A percentile compares a stretch with the other conserved stretches of the same genome.
Evolutionary conservation across 2,888 invertebrate species (phyloP).

Genomic region (Zeuzera pyrina): DNA sequence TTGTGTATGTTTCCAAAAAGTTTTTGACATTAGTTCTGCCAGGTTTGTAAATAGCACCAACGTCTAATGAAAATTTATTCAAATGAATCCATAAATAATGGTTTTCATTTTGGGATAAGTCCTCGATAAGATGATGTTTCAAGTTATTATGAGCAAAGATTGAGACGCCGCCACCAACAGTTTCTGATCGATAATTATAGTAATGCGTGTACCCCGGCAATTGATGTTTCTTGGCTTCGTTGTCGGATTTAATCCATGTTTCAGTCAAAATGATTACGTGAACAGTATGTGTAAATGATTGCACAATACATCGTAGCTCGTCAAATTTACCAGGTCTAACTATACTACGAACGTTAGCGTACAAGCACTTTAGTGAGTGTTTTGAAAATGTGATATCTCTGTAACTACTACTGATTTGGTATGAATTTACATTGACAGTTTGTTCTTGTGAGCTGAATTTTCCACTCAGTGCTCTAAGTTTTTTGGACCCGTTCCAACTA

Average conservation of each 20-base stretch:
- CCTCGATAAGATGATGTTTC: constrained; percentile 9
- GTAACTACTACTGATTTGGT: constrained; percentile 9
- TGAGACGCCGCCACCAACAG: constrained; percentile 6
- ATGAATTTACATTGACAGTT: too few species aligned
- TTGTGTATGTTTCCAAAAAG: constrained; percentile 5
- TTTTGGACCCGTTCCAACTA: constrained; percentile 9
- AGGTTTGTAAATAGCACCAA: constrained; percentile 11
- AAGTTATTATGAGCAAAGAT: constrained; percentile 2
- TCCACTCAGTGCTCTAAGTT: constrained; percentile 6
- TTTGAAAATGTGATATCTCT: constrained; percentile 6
- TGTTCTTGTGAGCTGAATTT: too few species aligned
- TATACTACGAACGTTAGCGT: constrained; percentile 6
- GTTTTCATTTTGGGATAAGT: constrained; percentile 11
- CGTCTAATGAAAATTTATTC: constrained; percentile 12
- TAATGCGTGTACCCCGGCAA: constrained; percentile 10
- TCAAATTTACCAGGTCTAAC: constrained; percentile 3
- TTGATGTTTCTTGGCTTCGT: constrained; percentile 1
- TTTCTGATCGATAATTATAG: constrained; percentile 8
- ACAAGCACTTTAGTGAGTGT: constrained; percentile 8
- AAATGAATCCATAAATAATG: constrained; percentile 15
- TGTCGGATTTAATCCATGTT: constrained; percentile 5
- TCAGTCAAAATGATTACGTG: constrained; percentile 3
- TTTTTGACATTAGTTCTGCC: constrained; percentile 1
- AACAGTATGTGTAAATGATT: constrained; percentile 4
- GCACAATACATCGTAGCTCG: constrained; percentile 5